Evolutionary conservation across 2,797 vertebrate genomes (phyloP).

Genomic region (Megalops cyprinoides): DNA sequence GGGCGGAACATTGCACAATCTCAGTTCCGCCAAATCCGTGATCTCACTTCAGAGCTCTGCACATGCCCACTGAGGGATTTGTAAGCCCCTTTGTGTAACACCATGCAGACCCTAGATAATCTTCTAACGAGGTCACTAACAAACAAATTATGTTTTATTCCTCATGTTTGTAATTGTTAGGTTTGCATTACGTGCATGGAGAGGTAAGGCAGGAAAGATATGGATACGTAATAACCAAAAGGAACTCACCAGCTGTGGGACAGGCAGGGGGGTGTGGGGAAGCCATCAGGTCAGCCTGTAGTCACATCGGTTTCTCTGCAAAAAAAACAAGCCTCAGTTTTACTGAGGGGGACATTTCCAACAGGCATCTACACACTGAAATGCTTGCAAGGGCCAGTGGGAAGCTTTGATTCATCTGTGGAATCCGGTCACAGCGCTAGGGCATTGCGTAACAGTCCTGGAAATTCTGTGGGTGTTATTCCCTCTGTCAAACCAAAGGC

Average conservation of each 20-base stretch:
- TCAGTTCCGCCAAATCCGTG: neutral
- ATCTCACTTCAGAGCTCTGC: neutral
- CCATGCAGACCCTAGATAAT: neutral
- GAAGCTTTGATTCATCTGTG: neutral
- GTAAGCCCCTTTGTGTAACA: neutral
- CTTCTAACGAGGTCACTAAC: neutral
- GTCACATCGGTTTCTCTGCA: constrained; percentile 53
- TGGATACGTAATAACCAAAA: neutral
- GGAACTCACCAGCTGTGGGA: constrained; percentile 47
- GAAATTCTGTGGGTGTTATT: too few relatives aligned
- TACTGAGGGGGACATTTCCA: neutral
- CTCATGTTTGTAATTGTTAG: neutral
- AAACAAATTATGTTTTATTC: neutral
- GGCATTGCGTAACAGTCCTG: neutral
- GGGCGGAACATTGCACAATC: neutral
- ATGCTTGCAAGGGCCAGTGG: neutral
- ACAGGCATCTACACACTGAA: neutral
- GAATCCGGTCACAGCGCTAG: neutral
- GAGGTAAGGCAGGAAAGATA: too few relatives aligned
- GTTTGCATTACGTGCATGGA: too few relatives aligned
- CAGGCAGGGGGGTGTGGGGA: constrained; percentile 45
- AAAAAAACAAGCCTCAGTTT: constrained; percentile 36
- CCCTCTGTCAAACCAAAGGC: too few relatives aligned
- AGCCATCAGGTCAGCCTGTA: constrained; percentile 48
- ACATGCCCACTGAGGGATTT: neutral